phyloP scores from a whole-genome alignment of 2,113 vertebrate species.

The Catharus minimus region DNA sequence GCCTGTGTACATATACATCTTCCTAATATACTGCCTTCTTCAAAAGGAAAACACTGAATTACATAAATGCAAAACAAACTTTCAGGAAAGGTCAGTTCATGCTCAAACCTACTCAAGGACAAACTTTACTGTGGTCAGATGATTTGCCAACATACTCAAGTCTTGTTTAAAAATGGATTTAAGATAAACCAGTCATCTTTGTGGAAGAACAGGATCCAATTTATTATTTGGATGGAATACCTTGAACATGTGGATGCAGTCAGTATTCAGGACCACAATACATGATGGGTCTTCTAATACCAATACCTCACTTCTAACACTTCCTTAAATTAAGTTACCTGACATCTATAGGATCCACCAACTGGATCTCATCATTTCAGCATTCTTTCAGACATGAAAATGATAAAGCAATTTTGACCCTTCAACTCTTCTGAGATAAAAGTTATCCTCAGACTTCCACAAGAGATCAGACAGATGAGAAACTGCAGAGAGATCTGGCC shows the following conservation, averaged over 20 bases:
- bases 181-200: not conserved
- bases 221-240: not conserved
- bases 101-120: not conserved
- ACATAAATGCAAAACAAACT: not conserved
- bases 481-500: not conserved
- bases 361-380: not conserved
- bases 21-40: rapidly evolving
- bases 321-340: not conserved
- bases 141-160: not conserved
- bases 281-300: not conserved
- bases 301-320: not conserved
- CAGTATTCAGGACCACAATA: not conserved
- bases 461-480: not conserved
- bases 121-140: not conserved
- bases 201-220: not conserved
- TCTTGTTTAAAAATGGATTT: not conserved
- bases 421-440: not conserved
- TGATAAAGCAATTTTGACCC: not conserved
- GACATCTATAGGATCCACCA: not conserved
- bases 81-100: not conserved
- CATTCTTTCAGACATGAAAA: not conserved
- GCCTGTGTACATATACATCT: not conserved
- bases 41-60: not conserved
- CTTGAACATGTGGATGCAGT: not conserved
- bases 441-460: not conserved